Base-by-base conservation (phyloP, 2,888 invertebrate genomes). In the Ophion ellenae region DNA sequence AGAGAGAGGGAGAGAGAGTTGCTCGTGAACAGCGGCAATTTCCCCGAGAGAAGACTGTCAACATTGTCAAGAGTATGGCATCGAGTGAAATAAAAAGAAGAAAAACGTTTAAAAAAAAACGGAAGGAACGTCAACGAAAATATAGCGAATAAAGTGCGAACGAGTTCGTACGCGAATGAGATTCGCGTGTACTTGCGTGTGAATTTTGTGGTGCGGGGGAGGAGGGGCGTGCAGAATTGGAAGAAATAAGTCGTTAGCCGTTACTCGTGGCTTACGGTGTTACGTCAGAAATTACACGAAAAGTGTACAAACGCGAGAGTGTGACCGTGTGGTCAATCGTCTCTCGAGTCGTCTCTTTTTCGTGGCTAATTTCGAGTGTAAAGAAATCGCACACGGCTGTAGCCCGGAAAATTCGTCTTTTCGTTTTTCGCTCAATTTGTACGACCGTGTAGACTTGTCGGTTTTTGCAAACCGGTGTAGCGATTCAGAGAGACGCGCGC, bases 11-110 rank as follows among this genome's bases (percentile, higher is more conserved):
- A 63, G 67, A 83, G 66, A 32, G 66, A n/a, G 20, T 28, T 11
- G n/a, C 59, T 24, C 59, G 63, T 24, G 17, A 57, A 75, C 74
- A 66, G 66, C 36, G 11, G 63, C 47, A 45, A 40, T 40, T 69
- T 69, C 61, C 61, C 20, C 67, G 28, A 47, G 40, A 14, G 17
- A 45, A 20, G 1, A 28, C 14, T 59, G 36, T 36, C 24, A 63
- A 57, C 40, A 11, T 11, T 17, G 24, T 64, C 32, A 83, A 83
- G 74, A 75, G 74, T 70, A 24, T 24, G 45, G 47, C 74, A 53
- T 11, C n/a, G n/a, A 36, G 20, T 32, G 32, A 24, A 77, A 36
- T 7, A 5, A 17, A 61, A 53, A 73, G 17, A 1, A n/a, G 64
- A 45, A 45, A 57, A 36, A 28, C 47, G 2, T 32, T 32, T 24